These are phyloP conservation scores for Aphelocoma californica DNA, from an alignment of 2,797 vertebrate species.

Conservation along the genomic window DNA sequence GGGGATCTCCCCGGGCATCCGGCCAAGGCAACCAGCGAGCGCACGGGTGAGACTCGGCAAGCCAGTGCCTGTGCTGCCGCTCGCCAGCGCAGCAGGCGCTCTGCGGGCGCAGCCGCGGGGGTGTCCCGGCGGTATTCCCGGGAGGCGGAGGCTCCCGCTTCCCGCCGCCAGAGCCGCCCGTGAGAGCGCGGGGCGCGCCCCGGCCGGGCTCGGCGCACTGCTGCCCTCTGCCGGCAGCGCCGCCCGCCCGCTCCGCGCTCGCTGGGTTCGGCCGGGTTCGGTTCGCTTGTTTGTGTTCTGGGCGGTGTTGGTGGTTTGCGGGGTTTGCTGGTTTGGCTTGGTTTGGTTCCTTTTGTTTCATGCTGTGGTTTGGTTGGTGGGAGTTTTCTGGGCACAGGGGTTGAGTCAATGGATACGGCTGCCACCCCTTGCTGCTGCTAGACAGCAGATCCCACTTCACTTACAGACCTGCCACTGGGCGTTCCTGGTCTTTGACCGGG, in stretches of 20 bases:
- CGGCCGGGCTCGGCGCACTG: accelerated
- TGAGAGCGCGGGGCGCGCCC: not conserved
- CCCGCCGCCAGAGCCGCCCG: accelerated
- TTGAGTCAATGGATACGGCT: not conserved
- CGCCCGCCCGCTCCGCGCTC: accelerated
- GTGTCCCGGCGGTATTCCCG: accelerated
- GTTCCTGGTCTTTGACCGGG: no score
- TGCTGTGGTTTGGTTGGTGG: not conserved
- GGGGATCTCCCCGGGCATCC: no score
- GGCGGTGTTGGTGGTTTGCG: no score
- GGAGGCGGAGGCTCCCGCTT: accelerated
- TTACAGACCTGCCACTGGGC: not conserved
- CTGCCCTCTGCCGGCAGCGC: not conserved
- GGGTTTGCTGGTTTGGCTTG: no score
- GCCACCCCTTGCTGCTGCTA: not conserved
- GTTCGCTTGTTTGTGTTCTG: accelerated
- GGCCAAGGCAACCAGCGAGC: accelerated
- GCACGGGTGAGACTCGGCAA: not conserved
- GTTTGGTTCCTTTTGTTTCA: not conserved
- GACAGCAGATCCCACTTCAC: accelerated
- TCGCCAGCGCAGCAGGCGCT: not conserved
- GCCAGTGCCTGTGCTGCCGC: accelerated
- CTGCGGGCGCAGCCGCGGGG: accelerated
- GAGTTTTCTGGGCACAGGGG: accelerated
- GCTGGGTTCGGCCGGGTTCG: accelerated